Percentiles rank a stretch among this genome's conserved stretches.
phyloP scores from a whole-genome alignment of 2,888 invertebrate species.

The Hirtodrosophila trivittata region DNA sequence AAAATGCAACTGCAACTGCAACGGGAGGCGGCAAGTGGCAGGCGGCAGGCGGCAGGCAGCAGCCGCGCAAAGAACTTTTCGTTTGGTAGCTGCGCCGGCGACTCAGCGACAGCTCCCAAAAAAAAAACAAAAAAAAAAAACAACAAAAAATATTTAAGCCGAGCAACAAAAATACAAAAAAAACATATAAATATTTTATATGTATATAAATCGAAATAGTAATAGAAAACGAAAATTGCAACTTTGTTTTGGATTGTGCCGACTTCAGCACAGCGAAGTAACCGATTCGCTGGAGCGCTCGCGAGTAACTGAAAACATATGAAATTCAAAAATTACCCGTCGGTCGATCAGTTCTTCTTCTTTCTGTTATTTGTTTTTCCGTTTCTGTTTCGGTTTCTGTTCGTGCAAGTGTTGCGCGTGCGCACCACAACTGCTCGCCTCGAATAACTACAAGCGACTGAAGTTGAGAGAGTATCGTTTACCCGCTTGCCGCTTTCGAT shows the following conservation, averaged over 20 bases:
- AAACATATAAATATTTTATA: background rate
- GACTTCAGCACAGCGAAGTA: slow-evolving; percentile 29
- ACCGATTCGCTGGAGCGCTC: slow-evolving; percentile 58
- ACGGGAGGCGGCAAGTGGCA: slow-evolving; percentile 34
- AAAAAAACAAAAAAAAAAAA: slow-evolving; percentile 8
- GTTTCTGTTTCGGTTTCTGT: slow-evolving; percentile 3
- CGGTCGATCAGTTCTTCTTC: slow-evolving; percentile 29
- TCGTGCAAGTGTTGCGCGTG: slow-evolving; percentile 45
- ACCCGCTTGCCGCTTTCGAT: slow-evolving; percentile 3
- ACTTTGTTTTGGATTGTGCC: slow-evolving; percentile 17
- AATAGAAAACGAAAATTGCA: slow-evolving; percentile 17
- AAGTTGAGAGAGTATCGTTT: slow-evolving; percentile 21
- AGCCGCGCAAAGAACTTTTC: slow-evolving; percentile 47
- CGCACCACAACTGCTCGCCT: slow-evolving; percentile 51
- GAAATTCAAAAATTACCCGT: slow-evolving; percentile 45
- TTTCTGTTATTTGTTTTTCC: slow-evolving; percentile 25
- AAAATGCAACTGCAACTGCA: slow-evolving; percentile 60
- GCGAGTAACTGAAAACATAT: slow-evolving; percentile 54
- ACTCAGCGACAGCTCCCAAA: slow-evolving; percentile 16
- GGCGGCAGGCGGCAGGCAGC: slow-evolving; percentile 7
- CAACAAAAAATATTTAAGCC: background rate
- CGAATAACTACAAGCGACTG: slow-evolving; percentile 47
- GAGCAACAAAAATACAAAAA: background rate
- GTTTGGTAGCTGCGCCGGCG: slow-evolving; percentile 29
- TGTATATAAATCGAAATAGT: slow-evolving; percentile 8